phyloP scores from a whole-genome alignment of 1,140 invertebrate genomes.

The Colletes gigas region DNA sequence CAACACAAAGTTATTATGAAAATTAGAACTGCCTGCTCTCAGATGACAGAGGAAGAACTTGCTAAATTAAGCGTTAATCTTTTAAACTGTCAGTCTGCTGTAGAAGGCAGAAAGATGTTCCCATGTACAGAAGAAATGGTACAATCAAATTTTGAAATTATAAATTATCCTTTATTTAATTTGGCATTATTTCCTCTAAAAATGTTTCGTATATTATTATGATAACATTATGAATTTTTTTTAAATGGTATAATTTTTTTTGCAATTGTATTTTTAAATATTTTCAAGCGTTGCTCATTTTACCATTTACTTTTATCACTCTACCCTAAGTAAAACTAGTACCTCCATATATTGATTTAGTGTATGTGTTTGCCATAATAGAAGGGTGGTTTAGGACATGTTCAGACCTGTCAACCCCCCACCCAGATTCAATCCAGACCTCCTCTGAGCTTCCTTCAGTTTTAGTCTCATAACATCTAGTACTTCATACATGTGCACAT shows the following conservation, averaged over 20 bases:
- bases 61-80: slow-evolving; percentile 86
- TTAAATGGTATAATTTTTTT: too few species aligned
- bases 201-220: too few species aligned
- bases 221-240: too few species aligned
- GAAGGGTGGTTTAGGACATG: slow-evolving; percentile 59
- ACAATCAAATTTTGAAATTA: slow-evolving; percentile 26
- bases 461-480: slow-evolving; percentile 12
- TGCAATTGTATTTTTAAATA: too few species aligned
- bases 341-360: not conserved
- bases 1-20: slow-evolving; percentile 85
- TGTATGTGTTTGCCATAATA: slow-evolving; percentile 3
- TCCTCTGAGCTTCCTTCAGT: slow-evolving; percentile 27
- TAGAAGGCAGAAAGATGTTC: slow-evolving; percentile 84
- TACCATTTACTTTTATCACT: too few species aligned
- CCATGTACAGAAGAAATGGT: slow-evolving; percentile 85
- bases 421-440: slow-evolving; percentile 33
- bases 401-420: slow-evolving; percentile 69
- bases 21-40: slow-evolving; percentile 82
- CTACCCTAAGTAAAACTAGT: too few species aligned
- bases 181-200: too few species aligned
- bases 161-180: not conserved
- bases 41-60: slow-evolving; percentile 85
- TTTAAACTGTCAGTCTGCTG: slow-evolving; percentile 86
- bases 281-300: slow-evolving; percentile 1
- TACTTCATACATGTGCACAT: not conserved